Base-by-base conservation (phyloP, 2,888 invertebrate species). In the Drosophila merina region DNA sequence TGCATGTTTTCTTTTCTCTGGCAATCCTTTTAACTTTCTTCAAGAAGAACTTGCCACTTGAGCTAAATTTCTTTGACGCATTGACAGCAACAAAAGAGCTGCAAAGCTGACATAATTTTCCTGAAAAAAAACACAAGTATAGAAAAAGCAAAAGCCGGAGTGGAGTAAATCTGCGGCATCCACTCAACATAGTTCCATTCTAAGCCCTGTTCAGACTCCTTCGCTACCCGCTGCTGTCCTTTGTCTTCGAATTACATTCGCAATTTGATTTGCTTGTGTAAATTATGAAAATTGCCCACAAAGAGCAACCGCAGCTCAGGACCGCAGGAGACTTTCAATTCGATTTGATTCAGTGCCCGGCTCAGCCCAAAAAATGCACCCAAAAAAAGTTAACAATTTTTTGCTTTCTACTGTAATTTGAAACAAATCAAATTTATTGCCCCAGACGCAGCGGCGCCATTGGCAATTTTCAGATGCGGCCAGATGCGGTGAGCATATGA, bases 261-360 rank as follows among this genome's bases (percentile, higher is more conserved):
- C 87, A 82, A 83, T 83, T 83, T 88, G 82, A 83, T 83, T 83
- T 83, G 82, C 88, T 82, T 82, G 87, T 87, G 88, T 88, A 84
- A 84, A 88, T 83, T 83, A 83, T 88, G 74, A 85, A 88, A 88
- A 83, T 83, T 83, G 76, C 82, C 86, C 82, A 79, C 88, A 87
- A 74, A 81, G 77, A 88, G 88, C 79, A 88, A 83, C 83, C 88
- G 72, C 83, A 83, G 82, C 72, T 76, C 72, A 6, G 44, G 30
- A 68, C 5, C 28, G 4, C 28, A 20, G 56, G 69, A 67, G 30
- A 30, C 1, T 8, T 6, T 64, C 56, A 9, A 47, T 64, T 45
- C 79, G 74, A 85, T 85, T 85, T 89, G 84, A 88, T 88, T 85
- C 87, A 20, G 20, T 20, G 74, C 74, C 68, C 40, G 82, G 82